Evolutionary conservation across 2,113 vertebrate species (phyloP).

Genomic region (Urocolius indicus): DNA sequence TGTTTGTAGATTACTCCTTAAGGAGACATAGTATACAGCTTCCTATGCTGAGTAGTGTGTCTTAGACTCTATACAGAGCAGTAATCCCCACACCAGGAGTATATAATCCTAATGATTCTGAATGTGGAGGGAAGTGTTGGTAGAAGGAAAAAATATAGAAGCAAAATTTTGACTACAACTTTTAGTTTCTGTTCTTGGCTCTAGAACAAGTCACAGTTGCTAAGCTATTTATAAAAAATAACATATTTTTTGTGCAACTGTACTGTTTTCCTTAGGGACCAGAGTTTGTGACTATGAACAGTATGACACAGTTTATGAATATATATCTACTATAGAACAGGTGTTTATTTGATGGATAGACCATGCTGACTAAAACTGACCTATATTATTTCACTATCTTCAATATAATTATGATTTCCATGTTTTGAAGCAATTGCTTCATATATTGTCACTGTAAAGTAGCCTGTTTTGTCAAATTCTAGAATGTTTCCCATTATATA

Average conservation of each 20-base stretch:
- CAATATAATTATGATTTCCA: not conserved
- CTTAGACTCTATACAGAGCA: not conserved
- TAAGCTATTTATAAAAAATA: not conserved
- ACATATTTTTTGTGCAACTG: not conserved
- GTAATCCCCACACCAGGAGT: not conserved
- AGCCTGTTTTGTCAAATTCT: not conserved
- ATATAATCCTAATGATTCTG: not conserved
- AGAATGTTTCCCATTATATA: not conserved
- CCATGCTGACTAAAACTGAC: not conserved
- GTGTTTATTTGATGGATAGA: not conserved
- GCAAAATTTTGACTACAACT: not conserved
- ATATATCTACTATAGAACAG: not conserved
- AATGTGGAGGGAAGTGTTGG: too few species aligned
- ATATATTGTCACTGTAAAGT: not conserved
- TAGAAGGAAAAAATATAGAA: not conserved
- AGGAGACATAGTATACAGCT: not conserved
- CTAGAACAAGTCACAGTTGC: not conserved
- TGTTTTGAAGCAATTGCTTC: not conserved
- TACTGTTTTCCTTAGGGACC: not conserved
- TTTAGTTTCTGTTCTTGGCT: not conserved
- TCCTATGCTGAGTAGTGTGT: not conserved
- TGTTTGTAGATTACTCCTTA: not conserved
- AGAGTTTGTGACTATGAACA: not conserved
- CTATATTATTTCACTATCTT: not conserved
- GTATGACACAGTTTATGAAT: not conserved